Evolutionary conservation across 2,888 invertebrate genomes (phyloP).

Genomic region (Pterostichus madidus): DNA sequence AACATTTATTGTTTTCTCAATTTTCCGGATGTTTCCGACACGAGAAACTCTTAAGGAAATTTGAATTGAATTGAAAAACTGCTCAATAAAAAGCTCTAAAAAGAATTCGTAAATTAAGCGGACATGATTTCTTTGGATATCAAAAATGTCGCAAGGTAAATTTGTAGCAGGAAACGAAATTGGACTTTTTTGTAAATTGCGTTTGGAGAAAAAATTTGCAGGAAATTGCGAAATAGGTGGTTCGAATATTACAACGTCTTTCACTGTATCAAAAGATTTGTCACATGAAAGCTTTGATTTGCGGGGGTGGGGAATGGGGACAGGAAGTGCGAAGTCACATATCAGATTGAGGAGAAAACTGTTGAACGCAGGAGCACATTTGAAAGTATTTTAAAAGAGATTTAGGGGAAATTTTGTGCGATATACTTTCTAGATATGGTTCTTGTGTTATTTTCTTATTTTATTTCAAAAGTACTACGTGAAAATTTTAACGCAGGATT

Average conservation of each 20-base stretch:
- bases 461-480: too few relatives aligned
- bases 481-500: too few relatives aligned
- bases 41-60: not conserved
- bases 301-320: not conserved
- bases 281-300: conserved; percentile 18
- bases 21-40: conserved; percentile 9
- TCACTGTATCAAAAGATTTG: conserved; percentile 23
- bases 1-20: conserved; percentile 27
- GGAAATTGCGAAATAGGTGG: conserved; percentile 46
- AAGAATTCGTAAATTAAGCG: conserved; percentile 48
- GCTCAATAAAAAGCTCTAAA: conserved; percentile 15
- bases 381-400: not conserved
- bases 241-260: conserved; percentile 16
- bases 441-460: too few relatives aligned
- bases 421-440: not conserved
- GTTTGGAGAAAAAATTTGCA: conserved; percentile 29
- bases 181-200: conserved; percentile 51
- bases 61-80: conserved; percentile 32
- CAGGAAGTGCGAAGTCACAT: not conserved
- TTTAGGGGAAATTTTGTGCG: not conserved
- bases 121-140: conserved; percentile 40
- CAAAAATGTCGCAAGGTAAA: conserved; percentile 26
- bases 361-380: not conserved
- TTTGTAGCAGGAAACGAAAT: conserved; percentile 46
- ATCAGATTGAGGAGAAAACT: conserved; percentile 12